These are phyloP conservation scores for Gymnocypris eckloni DNA, from an alignment of 2,797 vertebrate genomes.

Conservation along the genomic window DNA sequence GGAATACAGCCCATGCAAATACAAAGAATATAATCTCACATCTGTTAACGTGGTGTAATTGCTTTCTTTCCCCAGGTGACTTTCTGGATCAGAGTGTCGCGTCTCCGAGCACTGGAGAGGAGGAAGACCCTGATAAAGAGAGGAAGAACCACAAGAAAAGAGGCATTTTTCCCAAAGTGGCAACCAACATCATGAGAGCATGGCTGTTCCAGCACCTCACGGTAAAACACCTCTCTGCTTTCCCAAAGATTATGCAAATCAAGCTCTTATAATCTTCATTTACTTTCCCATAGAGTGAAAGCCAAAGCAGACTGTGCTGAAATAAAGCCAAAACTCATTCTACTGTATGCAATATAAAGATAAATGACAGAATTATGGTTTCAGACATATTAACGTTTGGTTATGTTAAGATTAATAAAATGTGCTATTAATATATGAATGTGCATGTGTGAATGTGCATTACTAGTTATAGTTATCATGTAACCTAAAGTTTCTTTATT, in stretches of 20 bases:
- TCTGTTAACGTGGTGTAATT: neutral
- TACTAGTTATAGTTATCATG: neutral
- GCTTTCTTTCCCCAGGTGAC: conserved; percentile 54
- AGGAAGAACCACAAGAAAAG: conserved; percentile 95
- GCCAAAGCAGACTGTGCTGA: neutral
- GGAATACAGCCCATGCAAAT: neutral
- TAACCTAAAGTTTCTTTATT: conserved; percentile 6
- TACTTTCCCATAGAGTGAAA: neutral
- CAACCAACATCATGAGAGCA: conserved; percentile 97
- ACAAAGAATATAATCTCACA: neutral
- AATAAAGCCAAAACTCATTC: neutral
- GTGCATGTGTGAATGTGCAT: neutral
- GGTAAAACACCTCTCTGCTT: conserved; percentile 75
- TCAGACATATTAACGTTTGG: neutral
- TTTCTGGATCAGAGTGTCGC: conserved; percentile 61
- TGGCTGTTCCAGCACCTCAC: conserved; percentile 98
- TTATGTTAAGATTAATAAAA: neutral
- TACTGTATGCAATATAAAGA: neutral
- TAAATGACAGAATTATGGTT: neutral
- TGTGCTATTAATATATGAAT: no score
- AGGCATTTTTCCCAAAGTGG: conserved; percentile 97
- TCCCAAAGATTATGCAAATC: neutral
- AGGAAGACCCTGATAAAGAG: conserved; percentile 93
- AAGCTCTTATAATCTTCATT: neutral
- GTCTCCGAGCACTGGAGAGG: conserved; percentile 89